phyloP scores from a whole-genome alignment of 2,888 invertebrate species.

The Cataglyphis rosenhaueri region DNA sequence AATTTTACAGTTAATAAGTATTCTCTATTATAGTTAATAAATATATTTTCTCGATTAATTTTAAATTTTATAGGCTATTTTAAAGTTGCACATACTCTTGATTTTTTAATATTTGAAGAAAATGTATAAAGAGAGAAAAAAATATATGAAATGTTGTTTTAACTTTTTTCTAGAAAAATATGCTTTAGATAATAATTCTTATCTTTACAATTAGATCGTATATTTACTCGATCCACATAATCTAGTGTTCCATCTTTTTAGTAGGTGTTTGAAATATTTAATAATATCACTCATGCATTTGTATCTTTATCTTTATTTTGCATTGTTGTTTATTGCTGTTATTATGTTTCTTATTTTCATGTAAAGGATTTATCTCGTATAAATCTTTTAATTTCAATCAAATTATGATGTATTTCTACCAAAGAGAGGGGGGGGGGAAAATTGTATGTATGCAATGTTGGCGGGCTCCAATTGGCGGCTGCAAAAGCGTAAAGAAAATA shows the following conservation, averaged over 20 bases:
- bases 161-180: neutral
- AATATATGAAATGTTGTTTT: neutral
- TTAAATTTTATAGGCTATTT: neutral
- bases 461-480: conserved; percentile 10
- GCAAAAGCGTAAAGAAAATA: conserved; percentile 27
- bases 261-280: neutral
- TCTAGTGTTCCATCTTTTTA: neutral
- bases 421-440: too few relatives aligned
- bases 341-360: neutral
- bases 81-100: neutral
- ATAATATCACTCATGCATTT: neutral
- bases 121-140: neutral
- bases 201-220: neutral
- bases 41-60: neutral
- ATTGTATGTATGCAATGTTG: neutral
- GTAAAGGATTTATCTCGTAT: neutral
- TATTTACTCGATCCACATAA: neutral
- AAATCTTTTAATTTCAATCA: neutral
- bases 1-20: conserved; percentile 11
- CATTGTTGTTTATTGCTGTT: neutral
- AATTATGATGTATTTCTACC: neutral
- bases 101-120: neutral
- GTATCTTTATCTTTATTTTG: neutral
- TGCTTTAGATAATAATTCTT: neutral
- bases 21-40: neutral